Evolutionary conservation across 1,140 invertebrate species (phyloP).

Genomic region (Cotesia glomerata): DNA sequence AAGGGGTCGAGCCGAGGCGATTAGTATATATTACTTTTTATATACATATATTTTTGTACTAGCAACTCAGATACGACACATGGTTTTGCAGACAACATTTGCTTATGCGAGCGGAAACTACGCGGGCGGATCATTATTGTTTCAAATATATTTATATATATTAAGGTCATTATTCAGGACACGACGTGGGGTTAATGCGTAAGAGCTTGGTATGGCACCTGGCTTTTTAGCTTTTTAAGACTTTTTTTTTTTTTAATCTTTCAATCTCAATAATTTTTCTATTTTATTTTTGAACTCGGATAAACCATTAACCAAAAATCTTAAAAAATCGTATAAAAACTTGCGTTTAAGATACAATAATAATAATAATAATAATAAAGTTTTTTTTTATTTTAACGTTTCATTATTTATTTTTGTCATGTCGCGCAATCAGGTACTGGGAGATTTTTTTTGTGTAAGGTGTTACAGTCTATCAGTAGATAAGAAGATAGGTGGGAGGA

Average conservation of each 20-base stretch:
- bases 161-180: slow-evolving; percentile 59
- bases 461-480: slow-evolving; percentile 23
- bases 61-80: not conserved
- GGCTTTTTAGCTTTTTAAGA: slow-evolving; percentile 18
- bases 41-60: slow-evolving; percentile 10
- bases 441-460: not conserved
- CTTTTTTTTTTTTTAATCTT: not conserved
- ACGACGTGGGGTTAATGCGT: slow-evolving; percentile 29
- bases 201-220: slow-evolving; percentile 26
- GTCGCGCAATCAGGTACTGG: too few relatives aligned
- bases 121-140: slow-evolving; percentile 50
- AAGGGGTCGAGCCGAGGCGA: too few relatives aligned
- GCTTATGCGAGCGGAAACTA: slow-evolving; percentile 36
- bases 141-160: slow-evolving; percentile 57
- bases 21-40: slow-evolving; percentile 7
- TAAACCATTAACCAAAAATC: too few relatives aligned
- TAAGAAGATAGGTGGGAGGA: not conserved
- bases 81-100: slow-evolving; percentile 31
- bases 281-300: not conserved
- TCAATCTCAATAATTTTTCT: not conserved
- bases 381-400: too few relatives aligned
- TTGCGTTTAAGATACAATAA: too few relatives aligned
- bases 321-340: too few relatives aligned
- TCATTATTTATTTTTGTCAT: too few relatives aligned
- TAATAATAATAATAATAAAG: too few relatives aligned